A percentile compares a stretch with the other conserved stretches of the same genome.
These are phyloP conservation scores for Oophaga pumilio DNA, from an alignment of 2,113 vertebrate genomes.

Conservation along the genomic window DNA sequence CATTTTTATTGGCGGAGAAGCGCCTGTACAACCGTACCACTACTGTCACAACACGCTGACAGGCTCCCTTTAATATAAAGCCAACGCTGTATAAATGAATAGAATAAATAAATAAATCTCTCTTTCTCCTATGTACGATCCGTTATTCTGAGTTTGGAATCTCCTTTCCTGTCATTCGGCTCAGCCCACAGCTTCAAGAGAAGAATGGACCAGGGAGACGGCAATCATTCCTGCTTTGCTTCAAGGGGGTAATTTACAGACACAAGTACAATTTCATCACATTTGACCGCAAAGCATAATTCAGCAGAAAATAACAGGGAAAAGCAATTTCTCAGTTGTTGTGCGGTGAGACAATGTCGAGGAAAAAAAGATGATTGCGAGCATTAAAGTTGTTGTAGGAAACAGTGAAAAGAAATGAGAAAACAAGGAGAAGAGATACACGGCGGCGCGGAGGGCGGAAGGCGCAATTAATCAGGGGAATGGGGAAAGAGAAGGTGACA, in stretches of 20 bases:
- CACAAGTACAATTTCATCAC: slow-evolving; percentile 39
- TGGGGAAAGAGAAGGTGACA: neutral
- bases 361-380: slow-evolving; percentile 10
- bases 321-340: slow-evolving; percentile 31
- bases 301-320: slow-evolving; percentile 35
- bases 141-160: neutral
- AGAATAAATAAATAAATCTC: no score
- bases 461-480: neutral
- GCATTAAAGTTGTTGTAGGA: slow-evolving; percentile 4
- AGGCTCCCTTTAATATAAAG: no score
- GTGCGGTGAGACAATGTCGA: slow-evolving; percentile 14
- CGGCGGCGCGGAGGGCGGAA: neutral
- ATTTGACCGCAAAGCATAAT: slow-evolving; percentile 45
- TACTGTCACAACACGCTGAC: no score
- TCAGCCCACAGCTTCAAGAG: neutral
- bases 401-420: neutral
- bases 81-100: no score
- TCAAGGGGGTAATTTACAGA: slow-evolving; percentile 37
- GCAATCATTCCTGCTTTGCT: slow-evolving; percentile 30
- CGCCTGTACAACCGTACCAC: no score
- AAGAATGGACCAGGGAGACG: slow-evolving; percentile 10
- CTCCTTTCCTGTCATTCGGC: slow-evolving; percentile 2
- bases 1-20: no score
- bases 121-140: neutral
- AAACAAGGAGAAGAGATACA: neutral